Evolutionary conservation across 1,140 invertebrate genomes (phyloP).

Genomic region (Anastrepha ludens): DNA sequence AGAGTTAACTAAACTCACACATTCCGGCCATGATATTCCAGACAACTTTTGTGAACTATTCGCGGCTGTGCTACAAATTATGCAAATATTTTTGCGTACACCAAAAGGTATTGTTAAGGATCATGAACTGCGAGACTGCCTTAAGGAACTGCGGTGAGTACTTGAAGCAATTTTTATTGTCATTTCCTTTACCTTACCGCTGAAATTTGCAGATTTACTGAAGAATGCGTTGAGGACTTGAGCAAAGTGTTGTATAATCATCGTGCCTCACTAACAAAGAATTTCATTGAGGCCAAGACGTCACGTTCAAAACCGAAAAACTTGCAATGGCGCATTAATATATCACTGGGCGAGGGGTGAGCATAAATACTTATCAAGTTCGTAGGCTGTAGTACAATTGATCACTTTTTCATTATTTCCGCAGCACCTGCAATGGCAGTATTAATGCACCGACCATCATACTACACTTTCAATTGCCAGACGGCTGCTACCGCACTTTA

Average conservation of each 20-base stretch:
- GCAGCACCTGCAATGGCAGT: conserved; percentile 6
- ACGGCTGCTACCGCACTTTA: conserved; percentile 67
- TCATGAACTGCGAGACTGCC: conserved; percentile 66
- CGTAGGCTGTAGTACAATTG: neutral
- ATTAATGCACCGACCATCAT: conserved; percentile 66
- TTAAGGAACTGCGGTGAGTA: conserved; percentile 66
- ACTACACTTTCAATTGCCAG: conserved; percentile 68
- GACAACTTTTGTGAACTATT: conserved; percentile 72
- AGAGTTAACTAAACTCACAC: conserved; percentile 71
- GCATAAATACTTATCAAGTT: neutral
- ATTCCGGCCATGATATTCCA: conserved; percentile 68
- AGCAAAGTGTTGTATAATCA: conserved; percentile 71
- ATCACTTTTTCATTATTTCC: neutral
- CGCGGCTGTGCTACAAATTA: conserved; percentile 68
- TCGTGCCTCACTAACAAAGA: conserved; percentile 67
- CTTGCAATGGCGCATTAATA: conserved; percentile 73
- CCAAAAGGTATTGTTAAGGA: conserved; percentile 70
- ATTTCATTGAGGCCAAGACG: conserved; percentile 69
- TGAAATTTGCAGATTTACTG: conserved; percentile 62
- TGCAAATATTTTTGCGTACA: conserved; percentile 72
- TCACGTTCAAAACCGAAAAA: conserved; percentile 67
- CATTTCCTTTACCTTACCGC: neutral
- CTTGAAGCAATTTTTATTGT: neutral
- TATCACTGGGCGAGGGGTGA: conserved; percentile 67
- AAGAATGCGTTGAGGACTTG: conserved; percentile 69